Evolutionary conservation across 2,888 invertebrate genomes (phyloP), one percentile per base, ranked within the genome.

Genomic region (Synergus umbraculus): DNA sequence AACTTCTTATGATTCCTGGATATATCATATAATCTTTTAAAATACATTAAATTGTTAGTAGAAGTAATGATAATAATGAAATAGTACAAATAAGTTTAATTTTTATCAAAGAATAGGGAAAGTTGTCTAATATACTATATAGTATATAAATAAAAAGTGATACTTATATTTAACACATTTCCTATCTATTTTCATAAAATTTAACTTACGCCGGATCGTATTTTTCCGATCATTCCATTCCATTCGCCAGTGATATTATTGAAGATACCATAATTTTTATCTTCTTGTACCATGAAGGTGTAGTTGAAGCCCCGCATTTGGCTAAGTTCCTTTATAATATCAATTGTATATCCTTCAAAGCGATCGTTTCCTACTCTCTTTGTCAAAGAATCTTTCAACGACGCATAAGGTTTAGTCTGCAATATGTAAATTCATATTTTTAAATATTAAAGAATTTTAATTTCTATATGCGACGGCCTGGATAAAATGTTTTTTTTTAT

Each of bases 321-420:
- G 13, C 97, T 94, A 66, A 98, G 93, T 90, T 97, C 96, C 54
- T 96, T 94, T 79, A 98, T 96, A 18, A 98, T 93, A 89, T 98
- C 98, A 77, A 98, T 96, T 46, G 97, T 97, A 89, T 97, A 98
- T 8, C 97, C 97, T 92, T 97, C 97, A 89, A 95, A 98, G 22
- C 96, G 94, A 83, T 96, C 96, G 88, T 98, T 98, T 1, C 97
- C 97, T 76, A 94, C 94, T 78, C 97, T 93, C 83, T 92, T 92
- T 1, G 90, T 92, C 18, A 95, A 91, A 0, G 96, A 95, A 87
- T 96, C 95, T 90, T 96, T 97, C 18, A 96, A 90, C 97, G 98
- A 97, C 13, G 97, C 96, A 88, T 98, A 98, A 0, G 98, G 98
- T 64, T 95, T 94, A 89, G 96, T 97, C 97, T 98, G 90, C 15